Base-by-base conservation (phyloP, 37 sponge, comb jelly and placozoan genomes). In the Ephydatia muelleri region DNA sequence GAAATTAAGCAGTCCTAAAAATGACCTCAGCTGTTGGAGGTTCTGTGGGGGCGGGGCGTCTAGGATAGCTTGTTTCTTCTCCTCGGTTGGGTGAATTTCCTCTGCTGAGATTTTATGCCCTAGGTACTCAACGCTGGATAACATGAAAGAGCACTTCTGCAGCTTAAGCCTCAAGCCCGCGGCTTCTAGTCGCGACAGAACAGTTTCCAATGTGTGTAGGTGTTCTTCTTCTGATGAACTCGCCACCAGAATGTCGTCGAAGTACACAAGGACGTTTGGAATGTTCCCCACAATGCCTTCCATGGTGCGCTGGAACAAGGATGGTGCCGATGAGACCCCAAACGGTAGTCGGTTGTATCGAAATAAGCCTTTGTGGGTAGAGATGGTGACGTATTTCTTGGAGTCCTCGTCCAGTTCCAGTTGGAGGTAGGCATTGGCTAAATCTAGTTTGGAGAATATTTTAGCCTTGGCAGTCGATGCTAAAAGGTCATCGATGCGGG, bases 21-120 rank as follows among this genome's bases (percentile, higher is more conserved):
- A 82, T n/a, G 83, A 70, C 9, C 32, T 25, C 28, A 70, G 47
- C 72, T 82, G 47, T 26, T 13, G 16, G 28, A 26, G 19, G 37
- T 82, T 82, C 49, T 37, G n/a, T 32, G 83, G 83, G 13, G 38
- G 32, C 5, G 72, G 83, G 30, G 83, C 74, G 22, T 69, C 73
- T 31, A 28, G 43, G 12, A 82, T 35, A 40, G 83, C 83, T 9
- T 0, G 19, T 6, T 38, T 49, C n/a, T 82, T 82, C 27, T 38
- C 72, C 22, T 78, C 72, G 16, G 43, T 2, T 28, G 81, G 66
- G 37, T 80, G 81, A n/a, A 65, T 67, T 13, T 70, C 68, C 9
- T 80, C 68, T 21, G 68, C 33, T 0, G 11, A 28, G 22, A 80
- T 67, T 26, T 11, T 22, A 25, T 80, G 81, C 6, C 81, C 81